These are phyloP conservation scores for Pseudolycoriella hygida DNA, from an alignment of 2,888 invertebrate genomes.

Conservation along the genomic window DNA sequence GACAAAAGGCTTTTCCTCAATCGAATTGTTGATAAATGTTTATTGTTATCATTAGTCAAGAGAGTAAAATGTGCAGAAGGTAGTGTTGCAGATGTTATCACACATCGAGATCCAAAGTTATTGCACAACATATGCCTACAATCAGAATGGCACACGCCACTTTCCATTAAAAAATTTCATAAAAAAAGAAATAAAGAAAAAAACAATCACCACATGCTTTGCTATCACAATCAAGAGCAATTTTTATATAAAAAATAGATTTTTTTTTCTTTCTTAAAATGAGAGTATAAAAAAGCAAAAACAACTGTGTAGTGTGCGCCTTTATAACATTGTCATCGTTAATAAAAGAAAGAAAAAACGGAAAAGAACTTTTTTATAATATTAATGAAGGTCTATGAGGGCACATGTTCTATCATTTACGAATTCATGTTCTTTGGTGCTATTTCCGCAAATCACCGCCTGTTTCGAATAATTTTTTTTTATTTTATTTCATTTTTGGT, in stretches of 20 bases:
- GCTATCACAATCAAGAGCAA: background rate
- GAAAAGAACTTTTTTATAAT: background rate
- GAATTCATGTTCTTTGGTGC: slow-evolving; percentile 1
- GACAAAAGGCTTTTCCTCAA: too few relatives aligned
- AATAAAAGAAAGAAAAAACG: background rate
- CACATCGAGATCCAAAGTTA: too few relatives aligned
- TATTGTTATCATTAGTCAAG: too few relatives aligned
- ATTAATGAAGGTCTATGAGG: background rate
- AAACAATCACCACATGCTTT: background rate
- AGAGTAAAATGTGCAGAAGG: too few relatives aligned
- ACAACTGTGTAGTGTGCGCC: background rate
- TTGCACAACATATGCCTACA: background rate
- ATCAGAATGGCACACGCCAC: slow-evolving; percentile 1
- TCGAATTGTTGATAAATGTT: too few relatives aligned
- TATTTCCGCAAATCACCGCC: slow-evolving; percentile 1
- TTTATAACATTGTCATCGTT: background rate
- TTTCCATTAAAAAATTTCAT: background rate
- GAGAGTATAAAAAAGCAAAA: background rate
- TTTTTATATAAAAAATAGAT: background rate
- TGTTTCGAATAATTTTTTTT: background rate
- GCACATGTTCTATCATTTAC: too few relatives aligned
- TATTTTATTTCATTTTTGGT: background rate
- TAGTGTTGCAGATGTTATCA: too few relatives aligned
- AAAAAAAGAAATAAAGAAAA: background rate
- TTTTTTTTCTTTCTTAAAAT: background rate